A percentile compares a stretch with the other conserved stretches of the same genome.
These are phyloP conservation scores for Caretta caretta DNA, from an alignment of 2,113 vertebrate genomes.

Conservation along the genomic window DNA sequence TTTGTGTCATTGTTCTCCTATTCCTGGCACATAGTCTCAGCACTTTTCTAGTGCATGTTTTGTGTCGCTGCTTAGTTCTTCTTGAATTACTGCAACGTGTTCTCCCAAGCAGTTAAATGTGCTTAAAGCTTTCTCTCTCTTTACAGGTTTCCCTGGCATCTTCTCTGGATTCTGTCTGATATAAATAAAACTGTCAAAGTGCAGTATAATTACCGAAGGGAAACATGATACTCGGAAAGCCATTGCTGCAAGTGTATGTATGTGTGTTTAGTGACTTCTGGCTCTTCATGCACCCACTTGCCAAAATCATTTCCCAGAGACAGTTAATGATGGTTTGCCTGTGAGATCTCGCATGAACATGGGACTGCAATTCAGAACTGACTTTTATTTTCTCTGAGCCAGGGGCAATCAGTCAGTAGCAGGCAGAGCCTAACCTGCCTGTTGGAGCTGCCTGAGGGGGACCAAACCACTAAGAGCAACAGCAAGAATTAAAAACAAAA, in stretches of 20 bases:
- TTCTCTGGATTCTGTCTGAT: background rate
- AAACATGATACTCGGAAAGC: background rate
- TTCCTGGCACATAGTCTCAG: background rate
- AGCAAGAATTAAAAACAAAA: conserved; percentile 18
- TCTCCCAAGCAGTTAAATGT: background rate
- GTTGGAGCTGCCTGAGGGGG: conserved; percentile 42
- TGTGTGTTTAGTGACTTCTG: background rate
- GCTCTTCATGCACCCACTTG: background rate
- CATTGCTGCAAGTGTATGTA: background rate
- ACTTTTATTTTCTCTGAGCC: background rate
- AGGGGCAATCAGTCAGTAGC: conserved; percentile 36
- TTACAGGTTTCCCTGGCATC: background rate
- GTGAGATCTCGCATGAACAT: accelerated
- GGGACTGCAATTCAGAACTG: background rate
- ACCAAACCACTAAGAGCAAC: conserved; percentile 26
- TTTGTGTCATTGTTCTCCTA: background rate
- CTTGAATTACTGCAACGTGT: accelerated
- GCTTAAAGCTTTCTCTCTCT: background rate
- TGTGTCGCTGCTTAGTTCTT: background rate
- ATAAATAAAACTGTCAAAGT: background rate
- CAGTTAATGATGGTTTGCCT: background rate
- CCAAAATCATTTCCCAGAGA: background rate
- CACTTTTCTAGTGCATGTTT: background rate
- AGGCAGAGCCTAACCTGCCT: conserved; percentile 14
- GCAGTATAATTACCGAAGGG: background rate